Percentiles rank a stretch among this genome's conserved stretches.
Conservation (phyloP, 2,888 invertebrate species). For the Sarcophaga variegata region DNA sequence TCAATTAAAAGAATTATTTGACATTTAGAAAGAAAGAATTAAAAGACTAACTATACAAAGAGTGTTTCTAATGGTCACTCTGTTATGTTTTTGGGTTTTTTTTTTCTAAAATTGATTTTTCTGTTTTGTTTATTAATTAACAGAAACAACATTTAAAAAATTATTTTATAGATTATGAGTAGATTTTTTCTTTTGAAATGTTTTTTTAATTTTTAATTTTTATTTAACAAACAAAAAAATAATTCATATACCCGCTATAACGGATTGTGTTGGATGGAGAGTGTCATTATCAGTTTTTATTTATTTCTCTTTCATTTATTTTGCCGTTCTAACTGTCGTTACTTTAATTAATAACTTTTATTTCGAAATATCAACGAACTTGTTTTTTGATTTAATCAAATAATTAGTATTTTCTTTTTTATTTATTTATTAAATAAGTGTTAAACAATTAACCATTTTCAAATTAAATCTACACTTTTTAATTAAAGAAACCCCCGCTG, state of each 20-base stretch:
- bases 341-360: constrained; percentile 14
- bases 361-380: neutral
- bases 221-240: no score
- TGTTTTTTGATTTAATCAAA: neutral
- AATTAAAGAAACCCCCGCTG: neutral
- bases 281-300: no score
- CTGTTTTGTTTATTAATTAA: constrained; percentile 23
- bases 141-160: neutral
- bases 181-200: neutral
- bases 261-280: no score
- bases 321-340: constrained; percentile 16
- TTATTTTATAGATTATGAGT: neutral
- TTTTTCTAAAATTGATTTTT: neutral
- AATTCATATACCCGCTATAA: no score
- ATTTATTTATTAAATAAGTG: neutral
- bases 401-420: neutral
- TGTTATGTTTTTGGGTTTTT: neutral
- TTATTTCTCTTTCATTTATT: neutral
- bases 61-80: neutral
- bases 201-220: no score
- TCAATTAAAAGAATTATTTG: constrained; percentile 39
- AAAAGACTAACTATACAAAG: neutral
- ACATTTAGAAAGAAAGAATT: constrained; percentile 32
- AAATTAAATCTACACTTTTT: neutral
- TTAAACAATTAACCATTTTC: neutral